Base-by-base conservation (phyloP, 2,888 invertebrate species). In the Anodontia alba region DNA sequence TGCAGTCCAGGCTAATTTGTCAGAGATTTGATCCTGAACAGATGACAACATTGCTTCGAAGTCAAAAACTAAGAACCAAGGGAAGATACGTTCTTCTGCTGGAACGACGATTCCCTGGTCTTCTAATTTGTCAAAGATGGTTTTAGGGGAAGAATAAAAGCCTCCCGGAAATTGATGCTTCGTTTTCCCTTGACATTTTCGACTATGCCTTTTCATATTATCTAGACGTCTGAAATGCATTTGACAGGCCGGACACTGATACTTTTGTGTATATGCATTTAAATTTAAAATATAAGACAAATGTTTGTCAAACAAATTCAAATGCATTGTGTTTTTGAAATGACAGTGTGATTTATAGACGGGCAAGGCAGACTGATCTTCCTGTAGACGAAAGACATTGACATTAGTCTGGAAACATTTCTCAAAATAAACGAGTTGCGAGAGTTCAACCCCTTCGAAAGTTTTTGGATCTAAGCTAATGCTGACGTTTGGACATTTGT, bases 231-330 rank as follows among this genome's bases (percentile, higher is more conserved):
- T 12, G 51, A 51, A 51, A 57, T 57, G 57, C 26, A 23, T 23
- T 26, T 57, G 26, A 57, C 57, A 57, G 10, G 29, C 70, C 12
- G 77, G 71, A 29, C 66, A 83, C 38, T 49, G 51, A 26, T 51
- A 73, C 38, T 71, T 71, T 0, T 74, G 74, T 31, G 54, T 33
- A 31, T 72, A 67, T 0, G 73, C 23, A 29, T 67, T 67, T 17
- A 46, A 31, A n/a, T 67, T 36, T 10, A 33, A 23, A 33, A 81
- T 74, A 51, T 81, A 81, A 7, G 71, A 74, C 1, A 72, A 67
- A 42, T 80, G 80, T 5, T 76, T 73, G 20, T 73, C 69, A 38
- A 69, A 69, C 51, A 76, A 33, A 43, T 81, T 81, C 10, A 81
- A n/a, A 66, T 77, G n/a, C 57, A 81, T 66, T 2, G 73, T 76